A percentile compares a stretch with the other conserved stretches of the same genome.
These are phyloP conservation scores for Leptodirus hochenwartii DNA, from an alignment of 2,888 invertebrate species.

Conservation along the genomic window DNA sequence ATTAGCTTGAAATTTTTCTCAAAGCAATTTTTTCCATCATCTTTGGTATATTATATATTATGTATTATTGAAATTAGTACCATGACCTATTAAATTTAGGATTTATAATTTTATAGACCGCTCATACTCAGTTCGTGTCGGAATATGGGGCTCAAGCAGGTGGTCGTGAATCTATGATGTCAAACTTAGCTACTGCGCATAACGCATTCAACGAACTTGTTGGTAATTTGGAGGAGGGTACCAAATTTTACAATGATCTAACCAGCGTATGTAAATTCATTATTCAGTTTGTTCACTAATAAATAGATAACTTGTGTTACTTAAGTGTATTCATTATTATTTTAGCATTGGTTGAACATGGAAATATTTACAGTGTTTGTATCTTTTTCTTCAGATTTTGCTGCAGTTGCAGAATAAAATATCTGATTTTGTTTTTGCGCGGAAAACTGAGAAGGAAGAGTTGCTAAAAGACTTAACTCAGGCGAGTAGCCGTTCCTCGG, in stretches of 20 bases:
- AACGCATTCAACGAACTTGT: constrained; percentile 85
- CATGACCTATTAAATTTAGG: constrained; percentile 5
- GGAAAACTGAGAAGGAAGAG: constrained; percentile 98
- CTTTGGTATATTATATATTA: no score
- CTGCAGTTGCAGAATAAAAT: constrained; percentile 95
- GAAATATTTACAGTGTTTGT: constrained; percentile 9
- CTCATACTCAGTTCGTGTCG: constrained; percentile 39
- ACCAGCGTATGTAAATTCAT: no score
- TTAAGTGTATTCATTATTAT: no score
- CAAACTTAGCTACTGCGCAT: constrained; percentile 74
- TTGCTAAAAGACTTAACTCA: constrained; percentile 84
- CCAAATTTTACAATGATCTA: constrained; percentile 87
- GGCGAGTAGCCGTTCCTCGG: constrained; percentile 47
- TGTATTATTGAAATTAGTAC: no score
- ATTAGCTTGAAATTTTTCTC: no score
- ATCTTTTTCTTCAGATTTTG: constrained; percentile 42
- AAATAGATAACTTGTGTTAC: no score
- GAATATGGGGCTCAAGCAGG: constrained; percentile 46
- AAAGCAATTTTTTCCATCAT: no score
- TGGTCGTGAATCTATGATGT: constrained; percentile 59
- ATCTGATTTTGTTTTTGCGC: constrained; percentile 94
- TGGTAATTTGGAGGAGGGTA: constrained; percentile 85
- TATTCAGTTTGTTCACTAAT: no score
- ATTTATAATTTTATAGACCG: constrained; percentile 22
- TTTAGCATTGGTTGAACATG: constrained; percentile 4